Evolutionary conservation across 2,797 vertebrate genomes (phyloP), one percentile per base, ranked within the genome.

Genomic region (Chrosomus eos): DNA sequence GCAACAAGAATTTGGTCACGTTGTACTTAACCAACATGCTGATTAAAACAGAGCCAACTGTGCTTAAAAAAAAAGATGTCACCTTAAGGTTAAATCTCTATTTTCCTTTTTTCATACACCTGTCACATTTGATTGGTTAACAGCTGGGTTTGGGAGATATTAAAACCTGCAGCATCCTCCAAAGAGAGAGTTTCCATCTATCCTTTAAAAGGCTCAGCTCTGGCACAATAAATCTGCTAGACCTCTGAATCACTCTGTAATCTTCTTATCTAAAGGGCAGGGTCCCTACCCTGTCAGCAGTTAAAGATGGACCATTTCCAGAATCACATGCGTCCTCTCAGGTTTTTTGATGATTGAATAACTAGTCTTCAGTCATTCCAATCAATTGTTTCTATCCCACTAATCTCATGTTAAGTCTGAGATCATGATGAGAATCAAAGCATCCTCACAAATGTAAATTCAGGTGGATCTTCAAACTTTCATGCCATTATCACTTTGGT

Each of bases 361-460:
- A 89, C 79, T 91, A 86, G 85, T 89, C 90, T 90, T 89, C 66
- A 81, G 88, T 58, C 75, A 85, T 80, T 92, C 84, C 66, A 84
- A 93, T 94, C 90, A 89, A 87, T 92, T 83, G 48, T n/a, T 64
- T 62, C 43, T 86, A 68, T 71, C 84, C 89, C 88, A 92, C 85
- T 91, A 90, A 89, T 86, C 88, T 91, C 68, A 43, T 89, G 91
- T 72, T 77, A 1, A 33, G 71, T 83, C 75, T 58, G 40, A 67
- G 21, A 53, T 76, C 53, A 64, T 77, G 36, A 31, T 23, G 75
- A 1, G 5, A 71, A n/a, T 45, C 67, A 71, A 71, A 84, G 53
- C 26, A 40, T 28, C 51, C 23, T 78, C 73, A 51, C 66, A 43
- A 45, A 86, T 86, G 28, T 33, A 82, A 86, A 86, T 81, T 10